phyloP scores from a whole-genome alignment of 2,888 invertebrate genomes.

The Anticlea derivata region DNA sequence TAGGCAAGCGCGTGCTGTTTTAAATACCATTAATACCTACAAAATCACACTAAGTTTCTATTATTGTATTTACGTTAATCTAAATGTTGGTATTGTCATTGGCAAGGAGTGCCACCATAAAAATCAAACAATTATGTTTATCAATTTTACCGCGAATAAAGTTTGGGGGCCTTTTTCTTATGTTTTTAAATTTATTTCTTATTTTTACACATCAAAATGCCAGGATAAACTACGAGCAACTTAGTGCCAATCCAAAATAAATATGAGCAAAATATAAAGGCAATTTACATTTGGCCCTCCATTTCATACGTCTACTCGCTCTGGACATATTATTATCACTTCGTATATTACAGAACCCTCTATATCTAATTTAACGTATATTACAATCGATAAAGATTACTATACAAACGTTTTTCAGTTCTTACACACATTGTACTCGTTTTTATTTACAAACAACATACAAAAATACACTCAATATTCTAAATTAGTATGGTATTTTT shows the following conservation, averaged over 20 bases:
- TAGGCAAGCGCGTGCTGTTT: constrained; percentile 10
- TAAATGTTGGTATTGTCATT: constrained; percentile 63
- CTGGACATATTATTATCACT: constrained; percentile 20
- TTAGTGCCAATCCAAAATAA: not conserved
- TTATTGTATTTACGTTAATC: constrained; percentile 26
- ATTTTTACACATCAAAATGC: constrained; percentile 8
- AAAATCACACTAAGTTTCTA: constrained; percentile 41
- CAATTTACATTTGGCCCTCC: constrained; percentile 22
- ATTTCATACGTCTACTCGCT: constrained; percentile 13
- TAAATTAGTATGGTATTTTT: constrained; percentile 20
- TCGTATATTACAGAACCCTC: constrained; percentile 21
- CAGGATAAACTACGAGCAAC: constrained; percentile 1
- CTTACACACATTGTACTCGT: constrained; percentile 31
- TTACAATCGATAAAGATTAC: constrained; percentile 25
- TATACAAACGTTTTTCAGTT: constrained; percentile 23
- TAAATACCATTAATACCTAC: constrained; percentile 18
- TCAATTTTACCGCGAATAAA: not conserved
- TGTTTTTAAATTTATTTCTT: constrained; percentile 2
- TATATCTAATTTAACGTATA: constrained; percentile 28
- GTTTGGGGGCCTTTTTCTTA: constrained; percentile 16
- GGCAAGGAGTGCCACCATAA: constrained; percentile 56
- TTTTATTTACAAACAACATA: constrained; percentile 58
- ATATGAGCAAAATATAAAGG: constrained; percentile 19
- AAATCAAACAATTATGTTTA: constrained; percentile 6
- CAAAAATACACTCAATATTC: constrained; percentile 59